Evolutionary conservation across 2,888 invertebrate species (phyloP), one percentile per base, ranked within the genome.

Genomic region (Cosmia pyralina): DNA sequence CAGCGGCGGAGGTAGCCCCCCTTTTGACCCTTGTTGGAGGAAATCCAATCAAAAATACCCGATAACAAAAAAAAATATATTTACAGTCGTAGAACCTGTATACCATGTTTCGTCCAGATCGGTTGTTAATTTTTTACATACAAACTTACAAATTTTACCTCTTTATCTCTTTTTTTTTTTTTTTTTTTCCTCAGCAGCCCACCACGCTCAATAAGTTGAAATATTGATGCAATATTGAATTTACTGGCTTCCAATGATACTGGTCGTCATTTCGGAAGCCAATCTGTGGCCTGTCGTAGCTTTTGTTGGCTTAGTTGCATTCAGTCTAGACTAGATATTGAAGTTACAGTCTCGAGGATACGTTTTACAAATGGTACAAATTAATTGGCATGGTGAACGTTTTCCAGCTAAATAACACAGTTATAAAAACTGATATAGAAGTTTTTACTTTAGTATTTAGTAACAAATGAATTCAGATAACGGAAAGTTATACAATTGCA

Each of bases 401-500:
- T 57, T 57, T 50, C 15, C 15, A 38, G 4, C n/a, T 15, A 38
- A 53, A 75, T n/a, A 63, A 28, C 11, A 59, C 44, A 22, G 44
- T 72, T 8, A 17, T 57, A n/a, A n/a, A 41, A 28, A 10, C 34
- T 28, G n/a, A 6, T 19, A 41, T 13, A 63, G 15, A 50, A 44
- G 22, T 44, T 48, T n/a, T 19, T 13, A 22, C 15, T 57, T 34
- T 44, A 44, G 28, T 34, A 28, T 48, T 69, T 60, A 50, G 13
- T 44, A 28, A 55, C 15, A 6, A 46, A 77, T 1, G 44, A 41
- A 44, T 75, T 46, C 34, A 55, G 48, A 28, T 55, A 58, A 65
- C 57, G 19, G 44, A 17, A 17, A 62, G 17, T 22, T 53, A 41
- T 19, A 78, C 34, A 58, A 52, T 28, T n/a, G n/a, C n/a, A 11